Conservation (phyloP, 1,140 invertebrate species). For the Ceratina calcarata region DNA sequence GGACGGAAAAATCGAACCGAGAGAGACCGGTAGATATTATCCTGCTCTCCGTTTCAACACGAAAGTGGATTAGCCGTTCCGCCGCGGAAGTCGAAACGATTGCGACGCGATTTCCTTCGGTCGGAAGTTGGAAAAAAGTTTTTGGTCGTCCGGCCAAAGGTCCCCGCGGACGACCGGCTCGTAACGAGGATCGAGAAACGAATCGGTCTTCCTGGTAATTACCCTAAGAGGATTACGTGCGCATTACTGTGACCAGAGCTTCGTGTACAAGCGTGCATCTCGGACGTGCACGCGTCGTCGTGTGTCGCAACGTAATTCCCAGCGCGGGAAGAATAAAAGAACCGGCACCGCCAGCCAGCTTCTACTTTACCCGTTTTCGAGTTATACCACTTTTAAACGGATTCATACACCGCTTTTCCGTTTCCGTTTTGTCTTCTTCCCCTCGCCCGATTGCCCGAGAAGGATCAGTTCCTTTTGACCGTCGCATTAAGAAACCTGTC, state of each 20-base stretch:
- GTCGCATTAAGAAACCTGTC: too few species aligned
- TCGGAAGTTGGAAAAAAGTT: constrained; percentile 50
- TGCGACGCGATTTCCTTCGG: constrained; percentile 26
- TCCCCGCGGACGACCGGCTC: background rate
- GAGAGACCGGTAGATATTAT: too few species aligned
- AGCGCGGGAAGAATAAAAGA: constrained; percentile 21
- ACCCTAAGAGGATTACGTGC: constrained; percentile 60
- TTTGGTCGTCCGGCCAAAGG: constrained; percentile 14
- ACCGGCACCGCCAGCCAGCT: constrained; percentile 1
- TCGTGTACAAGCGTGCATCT: background rate
- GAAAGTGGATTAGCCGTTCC: constrained; percentile 56
- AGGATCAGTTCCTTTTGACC: background rate
- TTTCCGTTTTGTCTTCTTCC: background rate
- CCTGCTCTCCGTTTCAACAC: constrained; percentile 1
- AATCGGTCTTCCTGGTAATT: constrained; percentile 55
- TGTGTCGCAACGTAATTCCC: constrained; percentile 31
- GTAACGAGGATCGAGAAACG: constrained; percentile 51
- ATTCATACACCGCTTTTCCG: constrained; percentile 19
- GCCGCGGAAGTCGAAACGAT: constrained; percentile 28
- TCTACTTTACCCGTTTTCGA: constrained; percentile 39
- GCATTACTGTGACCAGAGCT: background rate
- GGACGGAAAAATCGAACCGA: background rate
- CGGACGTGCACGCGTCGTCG: background rate
- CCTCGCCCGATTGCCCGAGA: background rate
- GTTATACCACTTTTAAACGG: constrained; percentile 57